phyloP scores from a whole-genome alignment of 2,113 vertebrate genomes.

The Corydoras maculifer region DNA sequence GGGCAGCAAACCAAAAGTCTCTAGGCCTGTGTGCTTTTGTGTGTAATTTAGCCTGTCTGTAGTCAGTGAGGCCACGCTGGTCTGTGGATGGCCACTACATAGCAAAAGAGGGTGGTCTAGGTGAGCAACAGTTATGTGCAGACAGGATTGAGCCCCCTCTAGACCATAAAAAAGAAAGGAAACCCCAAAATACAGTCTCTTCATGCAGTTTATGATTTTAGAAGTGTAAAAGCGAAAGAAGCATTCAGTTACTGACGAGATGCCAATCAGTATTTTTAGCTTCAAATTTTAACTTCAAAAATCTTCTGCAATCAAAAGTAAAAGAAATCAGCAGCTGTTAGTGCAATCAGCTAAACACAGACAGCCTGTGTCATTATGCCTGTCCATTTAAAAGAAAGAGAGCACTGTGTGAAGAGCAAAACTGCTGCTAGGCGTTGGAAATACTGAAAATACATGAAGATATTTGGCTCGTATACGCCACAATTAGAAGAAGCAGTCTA shows the following conservation, averaged over 20 bases:
- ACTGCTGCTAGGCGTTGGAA: background rate
- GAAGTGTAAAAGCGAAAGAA: slow-evolving; percentile 30
- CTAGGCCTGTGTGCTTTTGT: slow-evolving; percentile 13
- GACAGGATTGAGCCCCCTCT: slow-evolving; percentile 53
- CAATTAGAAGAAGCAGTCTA: background rate
- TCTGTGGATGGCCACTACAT: slow-evolving; percentile 36
- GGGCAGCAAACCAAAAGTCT: slow-evolving; percentile 57
- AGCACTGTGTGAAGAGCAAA: background rate
- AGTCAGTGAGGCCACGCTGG: slow-evolving; percentile 52
- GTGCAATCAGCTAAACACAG: slow-evolving; percentile 4
- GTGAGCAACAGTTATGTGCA: slow-evolving; percentile 29
- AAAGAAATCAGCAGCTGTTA: slow-evolving; percentile 2
- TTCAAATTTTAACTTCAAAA: background rate
- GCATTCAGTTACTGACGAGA: slow-evolving; percentile 13
- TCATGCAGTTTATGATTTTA: slow-evolving; percentile 48
- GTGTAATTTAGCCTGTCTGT: slow-evolving; percentile 32
- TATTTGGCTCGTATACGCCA: background rate
- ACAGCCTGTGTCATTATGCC: slow-evolving; percentile 1
- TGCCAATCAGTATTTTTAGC: background rate
- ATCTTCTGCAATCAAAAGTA: background rate
- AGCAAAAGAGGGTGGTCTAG: slow-evolving; percentile 33
- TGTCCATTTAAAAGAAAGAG: slow-evolving; percentile 9
- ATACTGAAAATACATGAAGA: slow-evolving; percentile 13
- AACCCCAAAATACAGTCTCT: slow-evolving; percentile 70
- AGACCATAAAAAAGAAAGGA: slow-evolving; percentile 56